phyloP scores from a whole-genome alignment of 1,140 invertebrate genomes.

The Tyrophagus putrescentiae region DNA sequence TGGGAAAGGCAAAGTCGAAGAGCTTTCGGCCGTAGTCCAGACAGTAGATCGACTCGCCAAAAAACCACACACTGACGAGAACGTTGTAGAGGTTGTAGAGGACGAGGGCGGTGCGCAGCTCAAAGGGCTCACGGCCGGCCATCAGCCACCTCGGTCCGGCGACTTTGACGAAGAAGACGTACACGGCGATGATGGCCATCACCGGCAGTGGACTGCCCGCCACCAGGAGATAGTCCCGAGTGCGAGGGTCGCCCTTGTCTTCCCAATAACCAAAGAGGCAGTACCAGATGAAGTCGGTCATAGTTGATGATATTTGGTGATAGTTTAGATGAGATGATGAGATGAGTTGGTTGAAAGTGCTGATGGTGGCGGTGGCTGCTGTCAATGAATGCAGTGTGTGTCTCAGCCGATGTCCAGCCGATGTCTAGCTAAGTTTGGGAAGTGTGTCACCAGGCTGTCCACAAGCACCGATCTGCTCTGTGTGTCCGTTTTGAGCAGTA shows the following conservation, averaged over 20 bases:
- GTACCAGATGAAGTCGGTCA: constrained; percentile 11
- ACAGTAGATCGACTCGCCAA: constrained; percentile 19
- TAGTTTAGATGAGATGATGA: too few relatives aligned
- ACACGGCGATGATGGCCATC: constrained; percentile 23
- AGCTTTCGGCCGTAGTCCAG: background rate
- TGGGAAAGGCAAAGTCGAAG: constrained; percentile 13
- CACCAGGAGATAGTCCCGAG: constrained; percentile 71
- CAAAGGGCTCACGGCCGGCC: constrained; percentile 34
- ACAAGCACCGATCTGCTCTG: too few relatives aligned
- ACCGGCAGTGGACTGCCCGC: constrained; percentile 72
- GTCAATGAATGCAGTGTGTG: too few relatives aligned
- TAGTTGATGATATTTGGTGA: too few relatives aligned
- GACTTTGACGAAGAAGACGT: constrained; percentile 26
- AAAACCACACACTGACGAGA: constrained; percentile 33
- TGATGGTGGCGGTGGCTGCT: too few relatives aligned
- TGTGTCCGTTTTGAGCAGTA: too few relatives aligned
- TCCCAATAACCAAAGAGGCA: constrained; percentile 21
- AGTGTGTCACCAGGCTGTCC: too few relatives aligned
- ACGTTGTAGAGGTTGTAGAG: constrained; percentile 36
- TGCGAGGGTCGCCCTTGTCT: constrained; percentile 52
- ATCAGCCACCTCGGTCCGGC: constrained; percentile 34
- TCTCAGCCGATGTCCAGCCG: too few relatives aligned
- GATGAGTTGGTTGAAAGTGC: too few relatives aligned
- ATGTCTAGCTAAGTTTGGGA: too few relatives aligned
- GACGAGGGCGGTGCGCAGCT: constrained; percentile 32